A percentile compares a stretch with the other conserved stretches of the same genome.
Conservation (phyloP, 2,113 vertebrate species). For the Rhabdomys dilectus region DNA sequence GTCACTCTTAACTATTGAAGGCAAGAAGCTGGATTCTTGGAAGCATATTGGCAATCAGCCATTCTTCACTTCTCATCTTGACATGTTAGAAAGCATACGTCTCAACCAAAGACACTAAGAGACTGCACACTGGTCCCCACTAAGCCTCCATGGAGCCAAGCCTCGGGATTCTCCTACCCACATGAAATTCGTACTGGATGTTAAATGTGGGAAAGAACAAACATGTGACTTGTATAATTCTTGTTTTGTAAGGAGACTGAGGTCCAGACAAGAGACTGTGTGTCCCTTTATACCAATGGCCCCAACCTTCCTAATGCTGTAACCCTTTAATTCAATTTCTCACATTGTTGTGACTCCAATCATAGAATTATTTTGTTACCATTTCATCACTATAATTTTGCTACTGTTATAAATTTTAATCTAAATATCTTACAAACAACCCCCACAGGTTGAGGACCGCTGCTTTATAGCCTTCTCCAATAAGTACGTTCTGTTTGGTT, state of each 20-base stretch:
- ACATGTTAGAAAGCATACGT: slow-evolving; percentile 12
- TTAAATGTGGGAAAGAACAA: not conserved
- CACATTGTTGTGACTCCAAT: not conserved
- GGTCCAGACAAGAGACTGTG: not conserved
- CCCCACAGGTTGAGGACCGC: not conserved
- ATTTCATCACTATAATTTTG: not conserved
- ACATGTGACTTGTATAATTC: not conserved
- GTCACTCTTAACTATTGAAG: not conserved
- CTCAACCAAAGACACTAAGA: not conserved
- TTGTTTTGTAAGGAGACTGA: not conserved
- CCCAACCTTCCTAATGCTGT: not conserved
- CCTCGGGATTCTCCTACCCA: not conserved
- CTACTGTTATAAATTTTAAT: not conserved
- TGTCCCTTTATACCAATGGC: not conserved
- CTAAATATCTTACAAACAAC: not conserved
- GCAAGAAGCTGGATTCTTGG: slow-evolving; percentile 49
- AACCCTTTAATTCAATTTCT: not conserved
- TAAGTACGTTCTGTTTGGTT: not conserved
- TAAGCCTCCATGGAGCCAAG: not conserved
- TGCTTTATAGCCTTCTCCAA: not conserved
- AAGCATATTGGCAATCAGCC: slow-evolving; percentile 18
- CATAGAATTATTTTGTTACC: not conserved
- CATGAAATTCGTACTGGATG: not conserved
- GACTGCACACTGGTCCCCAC: not conserved
- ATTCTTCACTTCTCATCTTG: slow-evolving; percentile 40